Base-by-base conservation (phyloP, 2,888 invertebrate genomes). In the Cantharis flavilabris region DNA sequence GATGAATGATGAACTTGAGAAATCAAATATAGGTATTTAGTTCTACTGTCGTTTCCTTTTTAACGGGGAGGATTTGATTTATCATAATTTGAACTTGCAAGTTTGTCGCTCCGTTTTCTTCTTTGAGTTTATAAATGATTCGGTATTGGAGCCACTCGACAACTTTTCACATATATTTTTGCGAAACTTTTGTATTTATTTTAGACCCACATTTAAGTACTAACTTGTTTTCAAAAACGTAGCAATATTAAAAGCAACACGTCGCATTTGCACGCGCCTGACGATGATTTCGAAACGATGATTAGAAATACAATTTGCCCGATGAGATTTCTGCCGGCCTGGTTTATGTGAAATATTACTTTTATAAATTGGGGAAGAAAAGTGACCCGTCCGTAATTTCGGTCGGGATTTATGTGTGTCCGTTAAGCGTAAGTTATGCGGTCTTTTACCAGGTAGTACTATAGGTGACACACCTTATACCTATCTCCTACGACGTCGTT, bases 401-500 rank as follows among this genome's bases (percentile, higher is more conserved):
- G 65, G 23, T 20, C 13, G 75, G 73, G 78, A 78, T 78, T 75
- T 75, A 78, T 78, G 70, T 72, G 65, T 70, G 78, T 75, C 78
- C 75, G 78, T 78, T 77, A 76, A 71, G 72, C 69, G 69, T 72
- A 78, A 78, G 75, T 78, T 77, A 77, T 75, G 78, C 78, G 75
- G 75, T 78, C 78, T 75, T 78, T 80, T 77, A 77, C 76, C 72
- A 77, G 74, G 72, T 80, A 72, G 73, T 75, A 79, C 71, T 79
- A 73, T 82, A 84, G 84, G 85, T 85, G 86, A 86, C 85, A 86
- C 86, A 86, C 86, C 86, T 85, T 83, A 83, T 81, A 80, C 80
- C 82, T 81, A 82, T 80, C 81, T 83, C 82, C 83, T 83, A 85
- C 84, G 86, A 84, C 84, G 85, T 83, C 85, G 88, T 88, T 88